Evolutionary conservation across 2,888 invertebrate genomes (phyloP).

Genomic region (Caenorhabditis auriculariae): DNA sequence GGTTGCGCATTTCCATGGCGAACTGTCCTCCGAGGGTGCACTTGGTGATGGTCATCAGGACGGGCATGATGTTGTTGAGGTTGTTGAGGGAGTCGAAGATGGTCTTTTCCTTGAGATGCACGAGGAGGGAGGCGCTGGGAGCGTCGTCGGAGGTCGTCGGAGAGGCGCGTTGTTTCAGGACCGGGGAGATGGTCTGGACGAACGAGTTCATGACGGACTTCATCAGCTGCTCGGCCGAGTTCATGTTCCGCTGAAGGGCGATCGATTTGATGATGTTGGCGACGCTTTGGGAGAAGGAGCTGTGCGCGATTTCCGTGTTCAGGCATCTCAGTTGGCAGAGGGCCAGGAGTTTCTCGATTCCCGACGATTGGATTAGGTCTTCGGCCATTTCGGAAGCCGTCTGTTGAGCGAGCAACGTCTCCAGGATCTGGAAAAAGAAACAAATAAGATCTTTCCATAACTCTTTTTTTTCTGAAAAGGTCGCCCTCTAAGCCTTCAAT

Average conservation of each 20-base stretch:
- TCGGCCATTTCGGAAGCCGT: constrained; percentile 35
- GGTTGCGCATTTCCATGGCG: constrained; percentile 13
- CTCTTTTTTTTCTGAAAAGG: not conserved
- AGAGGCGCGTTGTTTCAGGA: constrained; percentile 5
- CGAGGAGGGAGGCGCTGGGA: constrained; percentile 11
- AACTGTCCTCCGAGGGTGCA: constrained; percentile 3
- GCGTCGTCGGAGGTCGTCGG: too few relatives aligned
- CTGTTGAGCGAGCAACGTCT: constrained; percentile 38
- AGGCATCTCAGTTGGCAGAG: constrained; percentile 23
- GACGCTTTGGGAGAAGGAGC: constrained; percentile 26
- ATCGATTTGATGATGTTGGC: constrained; percentile 43
- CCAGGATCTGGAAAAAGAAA: constrained; percentile 29
- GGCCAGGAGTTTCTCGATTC: constrained; percentile 30
- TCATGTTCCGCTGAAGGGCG: too few relatives aligned
- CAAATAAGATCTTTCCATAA: too few relatives aligned
- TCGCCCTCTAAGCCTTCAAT: not conserved
- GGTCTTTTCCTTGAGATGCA: constrained; percentile 17
- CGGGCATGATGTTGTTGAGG: constrained; percentile 25
- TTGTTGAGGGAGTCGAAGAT: constrained; percentile 17
- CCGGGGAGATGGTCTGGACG: constrained; percentile 16
- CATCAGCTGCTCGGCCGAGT: constrained; percentile 24
- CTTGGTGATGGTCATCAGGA: constrained; percentile 24
- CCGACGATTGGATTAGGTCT: constrained; percentile 26
- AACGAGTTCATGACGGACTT: constrained; percentile 15
- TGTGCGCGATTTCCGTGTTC: constrained; percentile 12